Evolutionary conservation across 2,797 vertebrate species (phyloP).

Genomic region (Delichon dasypus): DNA sequence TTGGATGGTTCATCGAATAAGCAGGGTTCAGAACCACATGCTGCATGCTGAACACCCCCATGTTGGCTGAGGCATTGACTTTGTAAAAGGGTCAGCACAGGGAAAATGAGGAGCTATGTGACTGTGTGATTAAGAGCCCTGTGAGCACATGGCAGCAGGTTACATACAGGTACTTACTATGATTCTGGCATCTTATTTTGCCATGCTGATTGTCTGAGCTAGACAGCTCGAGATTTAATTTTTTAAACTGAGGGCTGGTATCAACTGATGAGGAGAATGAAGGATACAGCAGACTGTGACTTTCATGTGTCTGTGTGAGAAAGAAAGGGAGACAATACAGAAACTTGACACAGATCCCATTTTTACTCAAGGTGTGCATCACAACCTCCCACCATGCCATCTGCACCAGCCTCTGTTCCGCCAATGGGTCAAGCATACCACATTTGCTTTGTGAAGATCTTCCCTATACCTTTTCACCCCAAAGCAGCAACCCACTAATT

Average conservation of each 20-base stretch:
- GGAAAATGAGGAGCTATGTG: background rate
- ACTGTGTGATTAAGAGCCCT: background rate
- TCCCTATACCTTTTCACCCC: background rate
- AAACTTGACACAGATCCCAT: background rate
- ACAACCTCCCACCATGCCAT: background rate
- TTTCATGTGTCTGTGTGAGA: fast-evolving
- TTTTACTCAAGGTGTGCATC: background rate
- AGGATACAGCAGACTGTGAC: background rate
- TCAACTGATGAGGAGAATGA: background rate
- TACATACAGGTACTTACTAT: fast-evolving
- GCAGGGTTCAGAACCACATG: background rate
- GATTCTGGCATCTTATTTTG: background rate
- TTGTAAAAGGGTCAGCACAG: background rate
- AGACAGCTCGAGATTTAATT: background rate
- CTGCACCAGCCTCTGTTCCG: background rate
- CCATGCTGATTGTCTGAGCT: background rate
- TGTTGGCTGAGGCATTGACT: background rate
- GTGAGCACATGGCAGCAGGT: background rate
- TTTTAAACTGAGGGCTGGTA: background rate
- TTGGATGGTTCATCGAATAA: background rate
- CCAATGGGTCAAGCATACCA: background rate
- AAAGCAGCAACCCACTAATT: background rate
- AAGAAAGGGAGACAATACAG: background rate
- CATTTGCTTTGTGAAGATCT: background rate
- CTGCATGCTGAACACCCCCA: fast-evolving